Evolutionary conservation across 2,888 invertebrate species (phyloP), one percentile per base, ranked within the genome.

Genomic region (Eurois occulta): DNA sequence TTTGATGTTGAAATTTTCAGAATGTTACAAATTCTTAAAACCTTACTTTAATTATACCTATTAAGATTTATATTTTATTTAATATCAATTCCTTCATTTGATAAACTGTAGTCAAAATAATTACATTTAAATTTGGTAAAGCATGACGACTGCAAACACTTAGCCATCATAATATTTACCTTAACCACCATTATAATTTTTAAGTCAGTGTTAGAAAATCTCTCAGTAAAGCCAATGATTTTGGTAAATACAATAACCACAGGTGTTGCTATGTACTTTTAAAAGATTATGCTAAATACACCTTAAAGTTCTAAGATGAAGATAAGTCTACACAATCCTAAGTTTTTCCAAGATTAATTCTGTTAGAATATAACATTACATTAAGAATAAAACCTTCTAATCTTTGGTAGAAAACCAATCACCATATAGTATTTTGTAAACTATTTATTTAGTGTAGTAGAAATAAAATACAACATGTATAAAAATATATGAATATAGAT

Each of bases 41-140:
- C 76, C 82, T 78, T 87, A 87, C 64, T 75, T 78, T 75, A 48
- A 66, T 35, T 75, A 84, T 83, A 85, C 72, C 69, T 87, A 90
- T 73, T 85, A 80, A 87, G 86, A 87, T 90, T 90, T 71, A 64
- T 58, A 68, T 64, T 80, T 84, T 84, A 82, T 79, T 65, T 86
- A 90, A 89, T 90, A 93, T 94, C 94, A 94, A 94, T 94, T 94
- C 95, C 95, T 92, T 94, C 89, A 90, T 89, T 92, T 92, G 90
- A 92, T 92, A 91, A 89, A 85, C 87, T 89, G 90, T 89, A 86
- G 84, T 84, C 78, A 77, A 77, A 72, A 78, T 48, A 72, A 76
- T 75, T 77, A 78, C 65, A 85, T 71, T 75, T 70, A 83, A 80
- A 67, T 75, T 78, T 82, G 78, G 72, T 85, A 68, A 69, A 83